A percentile compares a stretch with the other conserved stretches of the same genome.
Evolutionary conservation across 2,113 vertebrate genomes (phyloP).

Genomic region (Ciconia boyciana): DNA sequence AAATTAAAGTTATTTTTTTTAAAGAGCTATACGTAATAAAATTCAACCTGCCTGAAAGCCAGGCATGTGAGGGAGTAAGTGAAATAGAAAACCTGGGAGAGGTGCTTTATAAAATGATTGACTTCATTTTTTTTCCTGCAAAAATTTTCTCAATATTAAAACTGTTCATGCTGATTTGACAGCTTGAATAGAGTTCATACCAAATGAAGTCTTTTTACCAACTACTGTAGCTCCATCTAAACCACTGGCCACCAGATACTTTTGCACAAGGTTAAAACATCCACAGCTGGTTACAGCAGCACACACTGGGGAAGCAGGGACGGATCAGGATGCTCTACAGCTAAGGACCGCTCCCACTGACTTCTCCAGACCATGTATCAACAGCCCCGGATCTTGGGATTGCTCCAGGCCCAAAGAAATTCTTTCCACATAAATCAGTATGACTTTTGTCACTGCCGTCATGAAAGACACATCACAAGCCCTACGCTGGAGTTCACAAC

Average conservation of each 20-base stretch:
- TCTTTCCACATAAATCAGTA: not conserved
- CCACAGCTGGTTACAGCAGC: slow-evolving; percentile 41
- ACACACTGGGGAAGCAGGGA: slow-evolving; percentile 30
- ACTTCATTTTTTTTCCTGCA: not conserved
- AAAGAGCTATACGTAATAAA: slow-evolving; percentile 56
- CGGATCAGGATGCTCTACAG: not conserved
- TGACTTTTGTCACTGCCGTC: not conserved
- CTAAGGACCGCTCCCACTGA: not conserved
- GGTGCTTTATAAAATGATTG: not conserved
- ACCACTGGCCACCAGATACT: slow-evolving; percentile 61
- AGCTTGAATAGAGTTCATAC: slow-evolving; percentile 46
- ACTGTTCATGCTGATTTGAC: slow-evolving; percentile 19
- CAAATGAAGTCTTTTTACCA: slow-evolving; percentile 69
- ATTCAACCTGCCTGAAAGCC: slow-evolving; percentile 50
- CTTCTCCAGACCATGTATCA: not conserved
- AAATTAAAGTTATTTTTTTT: slow-evolving; percentile 78
- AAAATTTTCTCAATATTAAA: slow-evolving; percentile 11
- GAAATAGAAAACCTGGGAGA: slow-evolving; percentile 16
- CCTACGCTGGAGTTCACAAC: not conserved
- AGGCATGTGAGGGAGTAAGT: slow-evolving; percentile 18
- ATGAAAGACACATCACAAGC: not conserved
- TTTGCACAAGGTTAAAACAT: slow-evolving; percentile 60
- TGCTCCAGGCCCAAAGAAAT: not conserved
- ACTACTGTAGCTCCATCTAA: slow-evolving; percentile 68
- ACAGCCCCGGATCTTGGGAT: not conserved